phyloP scores from a whole-genome alignment of 2,888 invertebrate species.

The Atethmia centrago region DNA sequence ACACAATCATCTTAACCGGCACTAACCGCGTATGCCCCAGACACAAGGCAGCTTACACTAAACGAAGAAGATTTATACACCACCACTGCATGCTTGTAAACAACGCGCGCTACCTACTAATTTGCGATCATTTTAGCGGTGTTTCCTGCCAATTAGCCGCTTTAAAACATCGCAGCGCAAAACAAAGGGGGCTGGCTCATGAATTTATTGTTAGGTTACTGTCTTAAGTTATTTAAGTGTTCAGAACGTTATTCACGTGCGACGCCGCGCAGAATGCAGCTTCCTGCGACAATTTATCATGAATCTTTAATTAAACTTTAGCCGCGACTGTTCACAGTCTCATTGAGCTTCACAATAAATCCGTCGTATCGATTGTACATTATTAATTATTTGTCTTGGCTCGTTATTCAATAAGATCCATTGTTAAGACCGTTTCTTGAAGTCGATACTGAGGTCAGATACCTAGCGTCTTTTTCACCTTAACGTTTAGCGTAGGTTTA shows the following conservation, averaged over 20 bases:
- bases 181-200: slow-evolving; percentile 85
- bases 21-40: slow-evolving; percentile 17
- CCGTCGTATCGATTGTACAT: slow-evolving; percentile 63
- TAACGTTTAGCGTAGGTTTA: neutral
- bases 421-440: slow-evolving; percentile 15
- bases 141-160: slow-evolving; percentile 88
- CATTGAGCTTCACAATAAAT: slow-evolving; percentile 82
- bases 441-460: neutral
- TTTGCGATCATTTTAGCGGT: slow-evolving; percentile 83
- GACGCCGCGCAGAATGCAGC: slow-evolving; percentile 86
- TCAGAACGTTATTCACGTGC: slow-evolving; percentile 86
- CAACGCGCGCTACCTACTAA: slow-evolving; percentile 72
- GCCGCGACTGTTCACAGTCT: slow-evolving; percentile 84
- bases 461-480: neutral
- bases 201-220: slow-evolving; percentile 89
- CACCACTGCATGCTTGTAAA: slow-evolving; percentile 65
- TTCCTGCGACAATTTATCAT: slow-evolving; percentile 90
- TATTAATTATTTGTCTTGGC: slow-evolving; percentile 63
- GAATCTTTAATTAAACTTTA: slow-evolving; percentile 91
- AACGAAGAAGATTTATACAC: slow-evolving; percentile 67
- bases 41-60: slow-evolving; percentile 40
- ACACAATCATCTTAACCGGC: neutral
- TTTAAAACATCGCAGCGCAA: slow-evolving; percentile 80
- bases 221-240: slow-evolving; percentile 89
- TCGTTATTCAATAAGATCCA: slow-evolving; percentile 46